Percentiles rank a stretch among this genome's conserved stretches.
phyloP scores from a whole-genome alignment of 2,113 vertebrate species.

The Prionailurus viverrinus region DNA sequence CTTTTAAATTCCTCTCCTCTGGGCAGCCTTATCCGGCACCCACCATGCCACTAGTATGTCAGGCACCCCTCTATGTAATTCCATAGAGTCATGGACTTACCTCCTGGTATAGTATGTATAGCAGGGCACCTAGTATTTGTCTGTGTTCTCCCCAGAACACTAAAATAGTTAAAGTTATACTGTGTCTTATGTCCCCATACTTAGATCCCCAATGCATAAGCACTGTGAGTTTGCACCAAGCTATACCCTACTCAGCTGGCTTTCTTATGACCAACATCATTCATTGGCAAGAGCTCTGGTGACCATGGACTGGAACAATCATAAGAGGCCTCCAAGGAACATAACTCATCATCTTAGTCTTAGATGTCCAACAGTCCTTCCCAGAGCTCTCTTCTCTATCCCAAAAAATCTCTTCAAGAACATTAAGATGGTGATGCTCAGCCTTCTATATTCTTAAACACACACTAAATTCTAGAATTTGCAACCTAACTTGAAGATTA shows the following conservation, averaged over 20 bases:
- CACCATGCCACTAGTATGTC: not conserved
- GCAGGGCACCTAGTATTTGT: not conserved
- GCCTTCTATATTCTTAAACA: not conserved
- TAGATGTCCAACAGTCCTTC: not conserved
- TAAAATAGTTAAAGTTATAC: not conserved
- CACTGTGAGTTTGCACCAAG: not conserved
- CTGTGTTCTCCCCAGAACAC: not conserved
- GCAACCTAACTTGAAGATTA: not conserved
- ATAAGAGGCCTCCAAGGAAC: not conserved
- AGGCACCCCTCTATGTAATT: not conserved
- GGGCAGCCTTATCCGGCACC: not conserved
- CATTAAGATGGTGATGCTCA: not conserved
- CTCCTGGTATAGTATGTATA: not conserved
- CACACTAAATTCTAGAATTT: constrained; percentile 54
- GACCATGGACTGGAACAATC: not conserved
- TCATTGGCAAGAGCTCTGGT: not conserved
- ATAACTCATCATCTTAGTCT: not conserved
- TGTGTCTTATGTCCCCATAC: not conserved
- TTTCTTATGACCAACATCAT: not conserved
- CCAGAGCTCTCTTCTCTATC: not conserved
- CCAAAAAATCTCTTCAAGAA: not conserved
- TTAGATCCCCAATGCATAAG: not conserved
- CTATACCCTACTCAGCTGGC: not conserved
- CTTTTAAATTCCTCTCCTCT: not conserved
- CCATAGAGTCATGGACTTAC: not conserved